Evolutionary conservation across 2,113 vertebrate genomes (phyloP).

Genomic region (Microcebus tavaratra): DNA sequence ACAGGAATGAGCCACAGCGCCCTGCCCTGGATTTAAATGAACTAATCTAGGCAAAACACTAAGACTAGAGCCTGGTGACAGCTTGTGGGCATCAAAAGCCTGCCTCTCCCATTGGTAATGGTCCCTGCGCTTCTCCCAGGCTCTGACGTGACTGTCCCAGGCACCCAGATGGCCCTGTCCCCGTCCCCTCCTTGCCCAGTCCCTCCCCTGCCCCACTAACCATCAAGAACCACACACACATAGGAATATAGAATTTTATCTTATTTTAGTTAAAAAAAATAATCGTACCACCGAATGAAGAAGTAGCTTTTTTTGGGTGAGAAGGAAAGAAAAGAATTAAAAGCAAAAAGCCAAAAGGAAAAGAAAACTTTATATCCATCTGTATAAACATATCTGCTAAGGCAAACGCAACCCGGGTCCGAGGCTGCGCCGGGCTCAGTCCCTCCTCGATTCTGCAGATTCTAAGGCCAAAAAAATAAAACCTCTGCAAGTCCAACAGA

Average conservation of each 20-base stretch:
- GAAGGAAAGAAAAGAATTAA: not conserved
- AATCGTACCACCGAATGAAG: conserved; percentile 73
- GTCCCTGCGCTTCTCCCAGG: not conserved
- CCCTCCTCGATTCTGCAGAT: conserved; percentile 19
- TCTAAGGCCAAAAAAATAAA: conserved; percentile 58
- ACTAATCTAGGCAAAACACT: accelerated
- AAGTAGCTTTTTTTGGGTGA: conserved; percentile 44
- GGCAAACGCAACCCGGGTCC: conserved; percentile 44
- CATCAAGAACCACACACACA: conserved; percentile 2
- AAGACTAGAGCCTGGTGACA: accelerated
- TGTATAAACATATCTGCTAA: conserved; percentile 70
- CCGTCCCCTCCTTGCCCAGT: not conserved
- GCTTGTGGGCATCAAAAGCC: not conserved
- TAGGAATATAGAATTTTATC: conserved; percentile 87
- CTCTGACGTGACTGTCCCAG: not conserved
- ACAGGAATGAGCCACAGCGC: too few species aligned
- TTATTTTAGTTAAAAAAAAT: conserved; percentile 84
- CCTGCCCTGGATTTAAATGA: not conserved
- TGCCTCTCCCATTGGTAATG: not conserved
- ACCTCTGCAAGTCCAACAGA: conserved; percentile 24
- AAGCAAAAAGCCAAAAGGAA: conserved; percentile 58
- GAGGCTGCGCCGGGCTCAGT: not conserved
- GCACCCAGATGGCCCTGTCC: not conserved
- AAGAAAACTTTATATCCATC: conserved; percentile 64
- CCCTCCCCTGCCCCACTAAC: not conserved